Conservation (phyloP, 2,797 vertebrate genomes). For the Chaetophractus vellerosus region DNA sequence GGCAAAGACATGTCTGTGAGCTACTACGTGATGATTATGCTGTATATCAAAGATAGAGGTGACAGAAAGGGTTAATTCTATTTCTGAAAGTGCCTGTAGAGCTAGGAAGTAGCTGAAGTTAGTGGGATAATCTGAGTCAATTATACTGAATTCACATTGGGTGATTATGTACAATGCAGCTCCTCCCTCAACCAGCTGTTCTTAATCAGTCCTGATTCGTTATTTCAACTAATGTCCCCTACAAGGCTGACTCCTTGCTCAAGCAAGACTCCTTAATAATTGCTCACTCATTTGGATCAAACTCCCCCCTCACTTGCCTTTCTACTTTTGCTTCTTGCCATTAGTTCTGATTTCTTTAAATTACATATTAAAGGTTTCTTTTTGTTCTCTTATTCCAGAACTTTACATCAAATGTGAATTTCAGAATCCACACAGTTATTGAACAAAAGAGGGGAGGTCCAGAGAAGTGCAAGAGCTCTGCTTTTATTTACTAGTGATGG, state of each 20-base stretch:
- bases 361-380: conserved; percentile 63
- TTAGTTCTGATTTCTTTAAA: conserved; percentile 66
- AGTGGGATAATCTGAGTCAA: conserved; percentile 80
- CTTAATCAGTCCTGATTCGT: conserved; percentile 81
- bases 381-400: conserved; percentile 46
- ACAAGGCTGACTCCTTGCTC: conserved; percentile 74
- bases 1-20: conserved; percentile 52
- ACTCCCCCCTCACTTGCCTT: conserved; percentile 44
- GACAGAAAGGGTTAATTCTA: conserved; percentile 66
- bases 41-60: conserved; percentile 67
- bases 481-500: conserved; percentile 13
- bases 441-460: background rate
- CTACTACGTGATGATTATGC: conserved; percentile 37
- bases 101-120: conserved; percentile 58
- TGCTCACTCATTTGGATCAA: conserved; percentile 73
- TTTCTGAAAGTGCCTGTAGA: conserved; percentile 76
- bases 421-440: conserved; percentile 5
- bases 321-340: conserved; percentile 56
- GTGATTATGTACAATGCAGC: conserved; percentile 66
- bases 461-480: background rate
- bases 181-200: conserved; percentile 78
- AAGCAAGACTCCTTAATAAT: conserved; percentile 79
- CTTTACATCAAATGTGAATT: conserved; percentile 58
- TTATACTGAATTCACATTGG: conserved; percentile 80
- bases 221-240: conserved; percentile 72